These are phyloP conservation scores for Netelia melanura DNA, from an alignment of 2,888 invertebrate species.

Conservation along the genomic window DNA sequence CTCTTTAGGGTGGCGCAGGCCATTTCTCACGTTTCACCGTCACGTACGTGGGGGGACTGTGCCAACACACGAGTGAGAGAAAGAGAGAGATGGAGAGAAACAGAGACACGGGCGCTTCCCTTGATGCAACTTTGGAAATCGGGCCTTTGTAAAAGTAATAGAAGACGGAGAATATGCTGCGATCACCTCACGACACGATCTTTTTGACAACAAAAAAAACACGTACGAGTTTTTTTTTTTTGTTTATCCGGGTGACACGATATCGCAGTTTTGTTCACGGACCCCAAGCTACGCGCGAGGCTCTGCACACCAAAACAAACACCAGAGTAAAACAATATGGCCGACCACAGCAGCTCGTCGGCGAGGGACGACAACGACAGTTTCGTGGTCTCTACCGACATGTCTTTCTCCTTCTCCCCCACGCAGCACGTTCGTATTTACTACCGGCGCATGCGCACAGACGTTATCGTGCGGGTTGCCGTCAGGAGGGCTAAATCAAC, in stretches of 20 bases:
- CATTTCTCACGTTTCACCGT: conserved; percentile 88
- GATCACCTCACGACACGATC: background rate
- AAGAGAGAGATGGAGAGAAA: conserved; percentile 14
- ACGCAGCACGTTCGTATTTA: background rate
- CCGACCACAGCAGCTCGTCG: conserved; percentile 77
- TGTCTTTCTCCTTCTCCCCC: conserved; percentile 73
- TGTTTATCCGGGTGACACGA: background rate
- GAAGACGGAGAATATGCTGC: background rate
- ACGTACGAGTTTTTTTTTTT: background rate
- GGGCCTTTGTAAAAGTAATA: conserved; percentile 16
- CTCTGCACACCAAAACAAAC: conserved; percentile 82
- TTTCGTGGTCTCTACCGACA: conserved; percentile 72
- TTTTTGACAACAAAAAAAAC: conserved; percentile 5
- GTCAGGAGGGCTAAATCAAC: no score
- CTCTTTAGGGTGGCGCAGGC: conserved; percentile 99
- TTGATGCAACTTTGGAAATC: conserved; percentile 21
- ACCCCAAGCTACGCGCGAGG: conserved; percentile 66
- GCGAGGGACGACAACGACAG: conserved; percentile 76
- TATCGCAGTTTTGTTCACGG: conserved; percentile 67
- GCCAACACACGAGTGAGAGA: conserved; percentile 22
- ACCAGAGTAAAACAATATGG: conserved; percentile 83
- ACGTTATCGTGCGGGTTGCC: no score
- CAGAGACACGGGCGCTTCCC: conserved; percentile 59
- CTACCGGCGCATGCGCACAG: background rate
- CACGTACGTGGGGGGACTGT: conserved; percentile 63